These are phyloP conservation scores for Ficedula albicollis DNA, from an alignment of 2,797 vertebrate species.

Conservation along the genomic window DNA sequence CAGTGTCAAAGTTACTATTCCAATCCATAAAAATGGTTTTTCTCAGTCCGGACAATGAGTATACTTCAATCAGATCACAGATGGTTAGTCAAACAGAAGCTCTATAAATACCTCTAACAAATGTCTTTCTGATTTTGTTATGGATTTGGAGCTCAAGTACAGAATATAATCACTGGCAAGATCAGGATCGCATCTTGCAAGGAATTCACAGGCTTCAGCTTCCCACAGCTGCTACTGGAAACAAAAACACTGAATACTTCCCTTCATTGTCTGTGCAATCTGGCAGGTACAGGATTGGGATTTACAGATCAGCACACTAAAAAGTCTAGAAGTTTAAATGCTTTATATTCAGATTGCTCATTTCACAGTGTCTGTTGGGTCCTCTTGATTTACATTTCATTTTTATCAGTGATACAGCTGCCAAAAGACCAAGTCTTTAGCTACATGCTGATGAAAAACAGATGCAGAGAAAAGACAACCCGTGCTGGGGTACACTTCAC, in stretches of 20 bases:
- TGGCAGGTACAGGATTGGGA: not conserved
- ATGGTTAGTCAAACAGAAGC: slow-evolving; percentile 62
- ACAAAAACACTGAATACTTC: not conserved
- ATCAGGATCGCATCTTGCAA: not conserved
- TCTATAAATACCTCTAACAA: slow-evolving; percentile 71
- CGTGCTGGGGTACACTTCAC: not conserved
- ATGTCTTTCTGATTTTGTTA: slow-evolving; percentile 59
- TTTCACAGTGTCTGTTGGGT: not conserved
- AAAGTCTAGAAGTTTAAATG: not conserved
- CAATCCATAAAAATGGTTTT: not conserved
- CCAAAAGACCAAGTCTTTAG: not conserved
- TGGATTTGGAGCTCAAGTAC: slow-evolving; percentile 17
- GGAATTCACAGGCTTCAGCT: not conserved
- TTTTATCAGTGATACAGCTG: not conserved
- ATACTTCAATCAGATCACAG: slow-evolving; percentile 55
- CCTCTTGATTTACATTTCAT: slow-evolving; percentile 1
- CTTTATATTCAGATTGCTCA: not conserved
- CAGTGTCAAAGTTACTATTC: not conserved
- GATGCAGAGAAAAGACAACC: not conserved
- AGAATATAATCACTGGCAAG: slow-evolving; percentile 27
- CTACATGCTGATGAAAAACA: not conserved
- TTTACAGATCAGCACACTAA: not conserved
- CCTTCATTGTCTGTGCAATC: not conserved
- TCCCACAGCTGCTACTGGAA: not conserved
- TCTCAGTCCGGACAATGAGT: slow-evolving; percentile 30